Evolutionary conservation across 30 jellyfish, hydroid and myxozoan species (phyloP).

Genomic region (Morbakka virulenta): DNA sequence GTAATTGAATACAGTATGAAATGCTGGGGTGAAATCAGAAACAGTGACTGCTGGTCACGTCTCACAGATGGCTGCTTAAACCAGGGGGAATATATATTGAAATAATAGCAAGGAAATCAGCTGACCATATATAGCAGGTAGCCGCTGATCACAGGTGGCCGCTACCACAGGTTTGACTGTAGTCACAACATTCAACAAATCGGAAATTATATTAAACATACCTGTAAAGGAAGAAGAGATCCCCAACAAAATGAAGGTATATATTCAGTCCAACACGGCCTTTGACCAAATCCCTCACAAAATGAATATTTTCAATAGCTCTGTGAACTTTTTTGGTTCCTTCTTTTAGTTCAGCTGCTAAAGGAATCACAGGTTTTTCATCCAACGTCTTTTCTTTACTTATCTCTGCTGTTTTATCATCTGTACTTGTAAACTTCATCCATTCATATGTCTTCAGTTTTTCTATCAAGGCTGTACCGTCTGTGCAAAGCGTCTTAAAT

Average conservation of each 20-base stretch:
- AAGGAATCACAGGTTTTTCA: not conserved
- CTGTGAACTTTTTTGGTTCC: constrained; percentile 59
- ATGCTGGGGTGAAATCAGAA: too few species aligned
- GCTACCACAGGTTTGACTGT: too few species aligned
- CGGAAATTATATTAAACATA: too few species aligned
- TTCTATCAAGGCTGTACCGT: constrained; percentile 58
- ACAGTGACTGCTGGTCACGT: too few species aligned
- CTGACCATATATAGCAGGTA: too few species aligned
- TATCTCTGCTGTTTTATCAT: not conserved
- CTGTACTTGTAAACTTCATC: not conserved
- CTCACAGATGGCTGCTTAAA: too few species aligned
- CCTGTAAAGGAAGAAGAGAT: constrained; percentile 57
- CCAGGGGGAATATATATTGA: too few species aligned
- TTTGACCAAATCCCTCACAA: constrained; percentile 47
- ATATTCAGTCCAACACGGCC: constrained; percentile 64
- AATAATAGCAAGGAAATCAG: too few species aligned
- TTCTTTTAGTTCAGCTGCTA: constrained; percentile 42
- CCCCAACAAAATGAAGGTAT: constrained; percentile 51
- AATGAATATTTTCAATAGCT: constrained; percentile 53
- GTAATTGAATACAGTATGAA: too few species aligned
- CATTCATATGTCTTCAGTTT: constrained; percentile 25
- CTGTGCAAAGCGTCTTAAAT: constrained; percentile 60
- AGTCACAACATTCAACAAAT: too few species aligned
- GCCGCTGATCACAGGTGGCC: too few species aligned
- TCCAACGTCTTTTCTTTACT: not conserved